Base-by-base conservation (phyloP, 2,888 invertebrate genomes). In the Penaeus monodon region DNA sequence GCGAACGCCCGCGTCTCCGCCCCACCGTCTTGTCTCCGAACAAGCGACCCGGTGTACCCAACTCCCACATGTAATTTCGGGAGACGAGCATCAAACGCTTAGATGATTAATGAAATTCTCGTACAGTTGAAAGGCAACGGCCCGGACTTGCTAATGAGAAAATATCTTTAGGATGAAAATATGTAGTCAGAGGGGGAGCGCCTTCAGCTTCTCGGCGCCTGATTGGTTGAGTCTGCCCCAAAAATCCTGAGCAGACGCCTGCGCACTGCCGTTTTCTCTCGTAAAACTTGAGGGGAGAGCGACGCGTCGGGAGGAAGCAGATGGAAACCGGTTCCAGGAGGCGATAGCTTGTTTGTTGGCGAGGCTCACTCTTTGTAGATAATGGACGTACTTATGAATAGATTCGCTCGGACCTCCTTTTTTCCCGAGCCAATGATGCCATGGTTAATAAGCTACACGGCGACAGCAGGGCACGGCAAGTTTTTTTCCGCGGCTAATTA, bases 81-180 rank as follows among this genome's bases (percentile, higher is more conserved):
- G 85, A 85, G 85, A 76, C 80, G 85, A 81, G 81, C 85, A 85
- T 85, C 85, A 85, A 85, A 85, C 85, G 85, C 81, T 85, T 85
- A 85, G 85, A 85, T 85, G 85, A 85, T 85, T 85, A 85, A 85
- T 85, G 85, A 85, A 85, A 85, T 85, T 85, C 85, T 85, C 85
- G 85, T 85, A 85, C 85, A 85, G 85, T 80, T 85, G 85, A 85
- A 85, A 85, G 85, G 85, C 85, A 85, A 81, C 85, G 85, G 85
- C 80, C 85, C 81, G 85, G 85, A 85, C 81, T 85, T 85, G 85
- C 85, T 85, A 85, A 85, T 85, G 85, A 85, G 85, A 85, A 85
- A 85, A 85, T 85, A 85, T 85, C 85, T 85, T 85, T 85, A 85
- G 85, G 85, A 85, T 85, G 85, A 85, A 85, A 85, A 85, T 85